Evolutionary conservation across 92 coral and sea anemone genomes (phyloP), one percentile per base, ranked within the genome.

Genomic region (Epizoanthus scotinus): DNA sequence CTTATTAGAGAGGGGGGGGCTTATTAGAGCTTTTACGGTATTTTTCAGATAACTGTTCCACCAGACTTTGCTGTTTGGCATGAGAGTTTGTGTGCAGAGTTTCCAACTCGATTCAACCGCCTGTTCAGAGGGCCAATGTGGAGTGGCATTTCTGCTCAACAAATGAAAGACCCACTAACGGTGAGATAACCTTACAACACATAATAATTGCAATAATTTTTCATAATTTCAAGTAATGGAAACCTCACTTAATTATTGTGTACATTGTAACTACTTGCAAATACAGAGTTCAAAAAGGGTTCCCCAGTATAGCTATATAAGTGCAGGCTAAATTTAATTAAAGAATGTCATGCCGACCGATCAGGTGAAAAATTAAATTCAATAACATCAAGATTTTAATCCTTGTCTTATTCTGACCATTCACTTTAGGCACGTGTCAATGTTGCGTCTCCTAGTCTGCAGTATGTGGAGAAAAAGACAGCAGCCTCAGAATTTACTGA

Each of bases 101-200:
- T 91, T 64, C 94, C 94, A 4, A 55, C 82, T 18, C 27, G 88
- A 18, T 91, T 91, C 54, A 87, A 79, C 50, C 50, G 90, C 6
- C 81, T 91, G 9, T 91, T 91, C 62, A 64, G 88, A 52, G 93
- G 93, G 4, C 94, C 94, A 47, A 86, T 86, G 94, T 91, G 91
- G 94, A 91, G 91, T 83, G 85, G 86, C 4, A 74, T 82, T 8
- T 31, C 78, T 3, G 24, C 59, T 6, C 24, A 67, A 0, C 29
- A 56, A 13, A 22, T 34, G 5, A 84, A 77, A 26, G 42, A 71
- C 49, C 90, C 93, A 24, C 10, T 89, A 8, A 56, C 53, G 17
- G 93, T 86, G 38, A 75, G 92, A n/a, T 82, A n/a, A 0, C 63
- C n/a, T 21, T 57, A 18, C 68, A 12, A 47, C 8, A 36, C 6